A percentile compares a stretch with the other conserved stretches of the same genome.
phyloP scores from a whole-genome alignment of 2,113 vertebrate genomes.

The Romanogobio albipinnatus region DNA sequence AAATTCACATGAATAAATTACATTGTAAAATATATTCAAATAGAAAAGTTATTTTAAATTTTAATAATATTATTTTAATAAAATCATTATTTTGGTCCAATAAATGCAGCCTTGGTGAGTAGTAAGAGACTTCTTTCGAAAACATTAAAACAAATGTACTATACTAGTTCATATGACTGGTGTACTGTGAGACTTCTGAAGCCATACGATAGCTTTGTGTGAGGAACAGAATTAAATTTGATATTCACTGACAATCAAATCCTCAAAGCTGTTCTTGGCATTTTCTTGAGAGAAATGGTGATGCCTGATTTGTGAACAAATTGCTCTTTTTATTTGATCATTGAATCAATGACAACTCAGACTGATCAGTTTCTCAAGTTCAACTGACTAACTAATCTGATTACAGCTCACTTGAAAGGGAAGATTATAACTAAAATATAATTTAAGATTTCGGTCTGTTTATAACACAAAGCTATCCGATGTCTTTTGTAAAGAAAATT shows the following conservation, averaged over 20 bases:
- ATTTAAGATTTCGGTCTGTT: background rate
- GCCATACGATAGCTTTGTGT: too few relatives aligned
- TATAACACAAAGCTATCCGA: background rate
- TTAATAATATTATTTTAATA: too few relatives aligned
- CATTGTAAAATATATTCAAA: too few relatives aligned
- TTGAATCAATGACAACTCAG: background rate
- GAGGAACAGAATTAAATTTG: background rate
- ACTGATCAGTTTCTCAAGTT: background rate
- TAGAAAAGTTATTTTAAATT: too few relatives aligned
- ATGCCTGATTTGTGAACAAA: background rate
- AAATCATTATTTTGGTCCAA: too few relatives aligned
- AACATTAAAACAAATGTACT: background rate
- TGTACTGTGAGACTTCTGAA: background rate
- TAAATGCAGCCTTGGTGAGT: too few relatives aligned
- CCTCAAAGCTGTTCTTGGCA: background rate
- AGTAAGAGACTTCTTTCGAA: too few relatives aligned
- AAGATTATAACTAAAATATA: background rate
- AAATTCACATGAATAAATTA: too few relatives aligned
- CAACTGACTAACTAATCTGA: background rate
- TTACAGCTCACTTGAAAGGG: background rate
- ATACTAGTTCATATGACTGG: background rate
- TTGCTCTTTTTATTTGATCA: background rate
- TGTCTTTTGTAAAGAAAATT: background rate
- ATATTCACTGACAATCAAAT: background rate
- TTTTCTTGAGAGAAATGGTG: background rate